Conservation (phyloP, 92 coral and sea anemone species). For the Actinernus sp. region DNA sequence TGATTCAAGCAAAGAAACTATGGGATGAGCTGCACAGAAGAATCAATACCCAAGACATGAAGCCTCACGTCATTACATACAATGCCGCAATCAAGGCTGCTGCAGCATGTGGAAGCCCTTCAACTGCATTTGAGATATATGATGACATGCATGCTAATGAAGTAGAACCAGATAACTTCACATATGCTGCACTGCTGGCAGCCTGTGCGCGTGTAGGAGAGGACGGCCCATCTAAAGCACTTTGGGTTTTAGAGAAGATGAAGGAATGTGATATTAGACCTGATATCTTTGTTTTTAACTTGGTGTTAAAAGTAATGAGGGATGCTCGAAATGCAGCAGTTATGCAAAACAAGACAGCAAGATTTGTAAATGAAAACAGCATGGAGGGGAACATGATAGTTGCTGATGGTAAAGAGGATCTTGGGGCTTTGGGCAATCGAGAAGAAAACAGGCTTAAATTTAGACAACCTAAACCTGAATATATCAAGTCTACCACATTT, state of each 20-base stretch:
- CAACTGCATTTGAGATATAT: slow-evolving; percentile 64
- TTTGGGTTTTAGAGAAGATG: slow-evolving; percentile 78
- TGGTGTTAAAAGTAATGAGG: slow-evolving; percentile 72
- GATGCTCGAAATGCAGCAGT: slow-evolving; percentile 8
- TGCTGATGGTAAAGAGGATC: not conserved
- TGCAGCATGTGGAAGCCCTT: slow-evolving; percentile 63
- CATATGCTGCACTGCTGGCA: slow-evolving; percentile 67
- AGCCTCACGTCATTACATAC: slow-evolving; percentile 69
- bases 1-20: slow-evolving; percentile 51
- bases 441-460: not conserved
- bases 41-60: slow-evolving; percentile 32
- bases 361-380: not conserved
- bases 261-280: slow-evolving; percentile 55
- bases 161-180: slow-evolving; percentile 54
- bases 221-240: slow-evolving; percentile 55
- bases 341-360: not conserved
- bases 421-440: not conserved
- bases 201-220: slow-evolving; percentile 64
- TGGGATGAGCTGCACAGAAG: slow-evolving; percentile 54
- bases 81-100: slow-evolving; percentile 87
- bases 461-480: not conserved
- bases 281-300: slow-evolving; percentile 75
- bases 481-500: not conserved
- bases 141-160: slow-evolving; percentile 40
- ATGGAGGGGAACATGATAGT: not conserved